Evolutionary conservation across 1,140 invertebrate genomes (phyloP), one percentile per base, ranked within the genome.

Genomic region (Xylocopa sonorina): DNA sequence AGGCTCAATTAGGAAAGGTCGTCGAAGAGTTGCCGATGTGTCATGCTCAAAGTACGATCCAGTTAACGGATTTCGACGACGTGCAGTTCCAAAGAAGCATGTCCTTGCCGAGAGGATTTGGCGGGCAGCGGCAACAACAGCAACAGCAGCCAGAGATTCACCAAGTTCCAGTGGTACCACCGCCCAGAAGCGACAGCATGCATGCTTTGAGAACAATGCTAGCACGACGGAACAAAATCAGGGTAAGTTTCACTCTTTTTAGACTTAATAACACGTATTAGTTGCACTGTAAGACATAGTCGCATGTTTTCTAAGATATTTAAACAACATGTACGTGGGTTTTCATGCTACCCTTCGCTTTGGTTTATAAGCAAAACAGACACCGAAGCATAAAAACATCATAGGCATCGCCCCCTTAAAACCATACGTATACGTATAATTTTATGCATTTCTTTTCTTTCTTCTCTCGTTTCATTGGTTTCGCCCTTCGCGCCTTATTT

Each of bases 21-120:
- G 67, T 90, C 18, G 91, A 92, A 67, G 90, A 91, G 53, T 81
- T 87, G 4, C 78, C 90, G 27, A 89, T 91, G 27, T 75, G 88
- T 38, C 90, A 91, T 57, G 88, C 91, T 0, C 91, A 91, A 67
- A 91, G 90, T 79, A 91, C 83, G 16, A 85, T 87, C 18, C 91
- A 91, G 51, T 58, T 90, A 16, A 84, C 89, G 21, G 90, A 91
- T 21, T 73, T 91, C n/a, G 90, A 90, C 50, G 91, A 92, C 21
- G 79, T 87, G 57, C 90, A 92, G 24, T 91, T 92, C 71, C 90
- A 92, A 77, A 83, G 90, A 29, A 92, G 91, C 80, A 91, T 93
- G 92, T 94, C 93, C 14, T 80, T 94, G 18, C 93, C 93, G 7
- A 85, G 93, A 48, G 93, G 93, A 27, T 92, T 93, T 68, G 92